Evolutionary conservation across 2,888 invertebrate genomes (phyloP).

Genomic region (Strigamia maritima): DNA sequence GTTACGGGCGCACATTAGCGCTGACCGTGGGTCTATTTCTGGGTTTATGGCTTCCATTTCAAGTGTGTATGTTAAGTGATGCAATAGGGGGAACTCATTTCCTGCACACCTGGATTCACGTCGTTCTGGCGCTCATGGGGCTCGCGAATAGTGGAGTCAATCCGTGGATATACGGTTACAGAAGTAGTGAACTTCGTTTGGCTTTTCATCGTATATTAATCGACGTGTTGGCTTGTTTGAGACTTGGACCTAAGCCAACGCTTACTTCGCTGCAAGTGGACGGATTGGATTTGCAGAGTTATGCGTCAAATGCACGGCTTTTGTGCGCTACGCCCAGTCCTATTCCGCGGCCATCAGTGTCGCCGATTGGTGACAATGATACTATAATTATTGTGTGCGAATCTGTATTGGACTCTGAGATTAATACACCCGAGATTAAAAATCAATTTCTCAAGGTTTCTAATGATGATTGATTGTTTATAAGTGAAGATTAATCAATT

Average conservation of each 20-base stretch:
- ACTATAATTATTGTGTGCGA: slow-evolving; percentile 19
- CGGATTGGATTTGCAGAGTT: slow-evolving; percentile 47
- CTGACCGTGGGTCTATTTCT: slow-evolving; percentile 64
- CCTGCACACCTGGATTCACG: slow-evolving; percentile 57
- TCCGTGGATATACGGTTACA: slow-evolving; percentile 65
- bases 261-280: slow-evolving; percentile 33
- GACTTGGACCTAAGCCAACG: slow-evolving; percentile 39
- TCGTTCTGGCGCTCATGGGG: slow-evolving; percentile 61
- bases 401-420: not conserved
- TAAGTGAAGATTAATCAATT: not conserved
- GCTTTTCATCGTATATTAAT: slow-evolving; percentile 61
- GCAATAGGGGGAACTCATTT: slow-evolving; percentile 52
- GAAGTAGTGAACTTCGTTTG: slow-evolving; percentile 61
- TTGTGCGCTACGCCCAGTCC: slow-evolving; percentile 48
- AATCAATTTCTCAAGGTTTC: not conserved
- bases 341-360: slow-evolving; percentile 41
- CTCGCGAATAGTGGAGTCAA: slow-evolving; percentile 61
- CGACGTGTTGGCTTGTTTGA: slow-evolving; percentile 50
- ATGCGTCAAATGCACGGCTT: slow-evolving; percentile 50
- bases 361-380: not conserved
- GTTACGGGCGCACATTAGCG: slow-evolving; percentile 63
- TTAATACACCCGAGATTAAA: not conserved
- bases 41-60: slow-evolving; percentile 62
- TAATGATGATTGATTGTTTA: not conserved
- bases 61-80: slow-evolving; percentile 53